Evolutionary conservation across 2,113 vertebrate genomes (phyloP), one percentile per base, ranked within the genome.

Genomic region (Rallus limicola): DNA sequence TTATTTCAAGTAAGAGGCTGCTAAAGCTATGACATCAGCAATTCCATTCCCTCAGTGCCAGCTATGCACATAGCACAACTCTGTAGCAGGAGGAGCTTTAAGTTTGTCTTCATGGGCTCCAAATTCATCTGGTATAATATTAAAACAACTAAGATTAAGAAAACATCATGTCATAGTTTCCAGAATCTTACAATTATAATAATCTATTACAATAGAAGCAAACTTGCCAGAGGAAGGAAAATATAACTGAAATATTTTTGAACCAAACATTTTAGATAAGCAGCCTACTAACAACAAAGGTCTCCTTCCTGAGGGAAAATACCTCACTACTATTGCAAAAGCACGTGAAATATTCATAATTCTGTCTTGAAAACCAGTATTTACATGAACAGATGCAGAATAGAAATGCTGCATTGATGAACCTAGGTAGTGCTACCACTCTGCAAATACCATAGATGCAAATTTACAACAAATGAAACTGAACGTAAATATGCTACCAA

Each of bases 381-480:
- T 92, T 95, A 85, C 75, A 91, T 26, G 70, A 93, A 90, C 70
- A 58, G n/a, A 34, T 85, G 59, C n/a, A 79, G 94, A 95, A 92
- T 90, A 87, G 62, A 95, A 91, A 92, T 91, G 74, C 34, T 85
- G 50, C 59, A 65, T 91, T 95, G 85, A 79, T 65, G 62, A 93
- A 90, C 46, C 63, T 23, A 79, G 74, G 53, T 76, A 87, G 53
- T 62, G 36, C 26, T 90, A 79, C 62, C 64, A 56, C 36, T 84
- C 67, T 48, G 38, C 33, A 87, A 90, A 82, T 44, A 72, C 10
- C 21, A 53, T 17, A 48, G 74, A 16, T 76, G 28, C 62, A 87
- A 91, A 92, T 58, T 36, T 44, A 79, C 52, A 19, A 69, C 72
- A 96, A 91, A 64, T 86, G 71, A 91, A 79, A 28, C 34, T 89